Percentiles rank a stretch among this genome's conserved stretches.
Evolutionary conservation across 2,888 invertebrate species (phyloP).

Genomic region (Aleiodes testaceus): DNA sequence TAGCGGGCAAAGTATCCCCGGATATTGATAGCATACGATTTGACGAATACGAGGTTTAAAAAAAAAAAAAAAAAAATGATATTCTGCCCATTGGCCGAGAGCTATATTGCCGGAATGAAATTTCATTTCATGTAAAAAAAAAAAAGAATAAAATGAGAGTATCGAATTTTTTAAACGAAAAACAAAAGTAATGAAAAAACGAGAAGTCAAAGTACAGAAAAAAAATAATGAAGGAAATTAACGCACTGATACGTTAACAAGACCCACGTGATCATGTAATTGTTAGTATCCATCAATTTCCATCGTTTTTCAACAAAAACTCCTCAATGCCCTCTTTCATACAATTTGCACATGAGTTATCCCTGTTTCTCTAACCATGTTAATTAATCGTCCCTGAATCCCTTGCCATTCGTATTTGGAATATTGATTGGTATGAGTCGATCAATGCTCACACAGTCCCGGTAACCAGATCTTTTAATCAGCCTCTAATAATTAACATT

Average conservation of each 20-base stretch:
- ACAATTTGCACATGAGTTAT: too few relatives aligned
- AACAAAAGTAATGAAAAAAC: conserved; percentile 5
- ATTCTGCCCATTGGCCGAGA: conserved; percentile 6
- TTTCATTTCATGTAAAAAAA: conserved; percentile 13
- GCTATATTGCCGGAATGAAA: conserved; percentile 13
- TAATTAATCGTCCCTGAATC: too few relatives aligned
- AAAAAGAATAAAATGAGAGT: background rate
- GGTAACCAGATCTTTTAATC: too few relatives aligned
- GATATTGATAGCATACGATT: conserved; percentile 43
- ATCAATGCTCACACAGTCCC: too few relatives aligned
- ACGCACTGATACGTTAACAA: conserved; percentile 14
- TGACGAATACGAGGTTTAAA: conserved; percentile 25
- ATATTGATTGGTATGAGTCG: too few relatives aligned
- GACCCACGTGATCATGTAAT: background rate
- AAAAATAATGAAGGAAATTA: conserved; percentile 4
- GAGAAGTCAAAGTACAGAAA: background rate
- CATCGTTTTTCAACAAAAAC: background rate
- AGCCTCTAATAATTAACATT: too few relatives aligned
- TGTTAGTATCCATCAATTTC: background rate
- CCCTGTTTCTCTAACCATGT: too few relatives aligned
- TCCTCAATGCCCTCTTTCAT: background rate
- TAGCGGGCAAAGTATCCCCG: conserved; percentile 41
- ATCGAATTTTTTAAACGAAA: background rate
- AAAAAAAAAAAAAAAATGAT: conserved; percentile 23
- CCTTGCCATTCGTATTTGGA: too few relatives aligned